Evolutionary conservation across 2,797 vertebrate genomes (phyloP).

Genomic region (Loris lydekkerianus): DNA sequence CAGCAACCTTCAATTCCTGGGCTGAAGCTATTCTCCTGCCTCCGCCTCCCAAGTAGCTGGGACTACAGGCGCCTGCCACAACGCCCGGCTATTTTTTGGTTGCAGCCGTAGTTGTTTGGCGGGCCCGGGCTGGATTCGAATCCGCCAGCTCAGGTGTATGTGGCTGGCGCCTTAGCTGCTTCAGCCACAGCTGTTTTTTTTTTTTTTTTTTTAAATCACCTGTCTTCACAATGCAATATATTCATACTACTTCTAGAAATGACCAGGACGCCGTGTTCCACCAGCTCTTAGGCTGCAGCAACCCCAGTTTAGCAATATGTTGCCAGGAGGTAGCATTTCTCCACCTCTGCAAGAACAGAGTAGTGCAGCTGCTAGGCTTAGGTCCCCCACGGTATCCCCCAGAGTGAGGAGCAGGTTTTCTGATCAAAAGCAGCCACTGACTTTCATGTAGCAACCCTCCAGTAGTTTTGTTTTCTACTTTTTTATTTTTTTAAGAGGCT

Average conservation of each 20-base stretch:
- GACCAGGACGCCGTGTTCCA: slow-evolving; percentile 79
- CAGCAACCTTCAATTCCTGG: too few relatives aligned
- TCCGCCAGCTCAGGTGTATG: too few relatives aligned
- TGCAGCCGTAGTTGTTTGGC: too few relatives aligned
- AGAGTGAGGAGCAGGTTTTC: background rate
- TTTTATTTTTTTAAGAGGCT: background rate
- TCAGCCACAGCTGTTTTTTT: slow-evolving; percentile 86
- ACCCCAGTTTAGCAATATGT: slow-evolving; percentile 87
- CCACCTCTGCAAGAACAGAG: slow-evolving; percentile 85
- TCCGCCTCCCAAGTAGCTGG: too few relatives aligned
- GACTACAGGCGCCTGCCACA: too few relatives aligned
- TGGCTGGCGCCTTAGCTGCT: slow-evolving; percentile 58
- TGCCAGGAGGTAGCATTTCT: slow-evolving; percentile 84
- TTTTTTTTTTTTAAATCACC: slow-evolving; percentile 75
- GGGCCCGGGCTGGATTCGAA: too few relatives aligned
- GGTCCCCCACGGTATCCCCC: background rate
- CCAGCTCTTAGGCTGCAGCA: slow-evolving; percentile 81
- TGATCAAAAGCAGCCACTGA: background rate
- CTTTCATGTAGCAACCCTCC: background rate
- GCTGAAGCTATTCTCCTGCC: too few relatives aligned
- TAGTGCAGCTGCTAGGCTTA: slow-evolving; percentile 81
- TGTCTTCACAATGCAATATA: slow-evolving; percentile 78
- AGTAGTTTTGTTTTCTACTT: background rate
- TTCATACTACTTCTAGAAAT: slow-evolving; percentile 74
- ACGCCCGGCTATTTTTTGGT: too few relatives aligned